phyloP scores from a whole-genome alignment of 2,113 vertebrate genomes.

The Saguinus midas region DNA sequence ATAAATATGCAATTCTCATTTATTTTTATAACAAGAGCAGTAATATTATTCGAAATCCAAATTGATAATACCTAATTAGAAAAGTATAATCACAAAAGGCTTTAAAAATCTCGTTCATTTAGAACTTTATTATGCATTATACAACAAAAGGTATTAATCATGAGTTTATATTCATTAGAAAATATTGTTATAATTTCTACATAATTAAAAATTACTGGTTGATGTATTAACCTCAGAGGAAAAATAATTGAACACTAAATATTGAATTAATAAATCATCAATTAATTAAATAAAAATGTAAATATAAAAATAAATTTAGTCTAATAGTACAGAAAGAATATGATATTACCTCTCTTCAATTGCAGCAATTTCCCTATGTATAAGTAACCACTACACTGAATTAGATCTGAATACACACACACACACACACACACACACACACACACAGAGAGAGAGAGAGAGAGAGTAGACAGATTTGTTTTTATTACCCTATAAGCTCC shows the following conservation, averaged over 20 bases:
- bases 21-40: neutral
- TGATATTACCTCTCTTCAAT: neutral
- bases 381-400: neutral
- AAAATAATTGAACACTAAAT: neutral
- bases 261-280: neutral
- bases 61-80: neutral
- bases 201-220: neutral
- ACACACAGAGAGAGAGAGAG: neutral
- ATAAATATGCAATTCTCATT: neutral
- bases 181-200: neutral
- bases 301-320: neutral
- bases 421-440: fast-evolving
- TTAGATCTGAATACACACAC: too few relatives aligned
- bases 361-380: neutral
- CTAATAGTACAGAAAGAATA: neutral
- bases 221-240: neutral
- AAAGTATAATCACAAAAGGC: neutral
- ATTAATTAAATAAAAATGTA: neutral
- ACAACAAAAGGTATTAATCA: neutral
- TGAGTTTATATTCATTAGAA: neutral
- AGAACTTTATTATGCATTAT: neutral
- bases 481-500: neutral
- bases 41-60: neutral
- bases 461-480: neutral
- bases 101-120: neutral